Evolutionary conservation across 2,888 invertebrate genomes (phyloP).

Genomic region (Fragum whitleyi): DNA sequence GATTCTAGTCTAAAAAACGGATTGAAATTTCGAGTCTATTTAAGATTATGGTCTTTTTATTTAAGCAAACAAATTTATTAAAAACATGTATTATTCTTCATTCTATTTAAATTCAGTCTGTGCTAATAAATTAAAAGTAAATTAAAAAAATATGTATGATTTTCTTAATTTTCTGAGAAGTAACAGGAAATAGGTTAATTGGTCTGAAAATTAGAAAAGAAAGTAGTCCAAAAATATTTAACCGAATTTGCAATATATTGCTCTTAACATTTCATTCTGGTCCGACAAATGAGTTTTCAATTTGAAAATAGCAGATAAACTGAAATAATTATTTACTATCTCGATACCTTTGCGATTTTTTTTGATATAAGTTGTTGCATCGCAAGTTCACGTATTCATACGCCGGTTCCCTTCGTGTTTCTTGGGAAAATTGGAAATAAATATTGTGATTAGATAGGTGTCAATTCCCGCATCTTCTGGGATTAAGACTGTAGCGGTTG

Average conservation of each 20-base stretch:
- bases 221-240: slow-evolving; percentile 5
- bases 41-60: too few species aligned
- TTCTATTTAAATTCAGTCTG: too few species aligned
- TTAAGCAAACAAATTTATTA: too few species aligned
- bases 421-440: slow-evolving; percentile 40
- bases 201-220: slow-evolving; percentile 8
- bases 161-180: slow-evolving; percentile 4
- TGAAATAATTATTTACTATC: too few species aligned
- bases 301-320: too few species aligned
- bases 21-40: too few species aligned
- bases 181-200: slow-evolving; percentile 11
- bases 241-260: neutral
- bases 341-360: too few species aligned
- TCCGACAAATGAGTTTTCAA: too few species aligned
- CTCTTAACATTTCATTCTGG: neutral
- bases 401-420: slow-evolving; percentile 49
- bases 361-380: slow-evolving; percentile 27
- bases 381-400: slow-evolving; percentile 37
- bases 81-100: too few species aligned
- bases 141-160: too few species aligned
- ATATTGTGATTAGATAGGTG: slow-evolving; percentile 42
- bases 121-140: too few species aligned
- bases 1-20: too few species aligned
- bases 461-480: slow-evolving; percentile 1
- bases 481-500: slow-evolving; percentile 13